Base-by-base conservation (phyloP, 2,888 invertebrate genomes). In the Criorhina ranunculi region DNA sequence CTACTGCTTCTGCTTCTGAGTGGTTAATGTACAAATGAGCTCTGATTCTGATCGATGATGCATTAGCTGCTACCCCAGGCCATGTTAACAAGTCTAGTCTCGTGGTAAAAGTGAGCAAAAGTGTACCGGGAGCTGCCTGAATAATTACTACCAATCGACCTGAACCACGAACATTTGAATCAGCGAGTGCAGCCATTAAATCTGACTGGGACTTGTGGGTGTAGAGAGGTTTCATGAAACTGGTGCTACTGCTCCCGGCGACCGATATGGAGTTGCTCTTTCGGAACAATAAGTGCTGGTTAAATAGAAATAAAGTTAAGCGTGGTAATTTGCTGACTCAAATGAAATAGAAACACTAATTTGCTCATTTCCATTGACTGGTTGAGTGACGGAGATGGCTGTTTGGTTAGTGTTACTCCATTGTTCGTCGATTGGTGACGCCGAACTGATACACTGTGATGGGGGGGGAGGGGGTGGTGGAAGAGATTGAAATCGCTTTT, bases 1-100 rank as follows among this genome's bases (percentile, higher is more conserved):
- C 24, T 24, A 24, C 2, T 24, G 35, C 64, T 11, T 24, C 29
- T n/a, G 60, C 49, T 72, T 35, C 37, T 40, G 60, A 76, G 66
- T 46, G 75, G 59, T 77, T 69, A 37, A 60, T 51, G 76, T 60
- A 60, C 60, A 59, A 77, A 77, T 77, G 76, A 77, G 67, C 42
- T 76, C 66, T 76, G 67, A 76, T 69, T 67, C 67, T 67, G 67
- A 59, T 77, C 79, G 83, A 79, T 83, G 73, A 51, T 73, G 67
- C 79, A 79, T 73, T 83, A 77, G 64, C 57, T 42, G 12, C 37
- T 62, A 35, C 73, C 57, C n/a, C n/a, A n/a, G 59, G 73, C 49
- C 66, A 64, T 75, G 80, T 85, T 80, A 80, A 76, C 80, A 85
- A 85, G 80, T 80, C 75, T 75, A 75, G 80, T 70, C 85, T 80